Evolutionary conservation across 1,140 invertebrate genomes (phyloP), one percentile per base, ranked within the genome.

Genomic region (Aphelinus certus): DNA sequence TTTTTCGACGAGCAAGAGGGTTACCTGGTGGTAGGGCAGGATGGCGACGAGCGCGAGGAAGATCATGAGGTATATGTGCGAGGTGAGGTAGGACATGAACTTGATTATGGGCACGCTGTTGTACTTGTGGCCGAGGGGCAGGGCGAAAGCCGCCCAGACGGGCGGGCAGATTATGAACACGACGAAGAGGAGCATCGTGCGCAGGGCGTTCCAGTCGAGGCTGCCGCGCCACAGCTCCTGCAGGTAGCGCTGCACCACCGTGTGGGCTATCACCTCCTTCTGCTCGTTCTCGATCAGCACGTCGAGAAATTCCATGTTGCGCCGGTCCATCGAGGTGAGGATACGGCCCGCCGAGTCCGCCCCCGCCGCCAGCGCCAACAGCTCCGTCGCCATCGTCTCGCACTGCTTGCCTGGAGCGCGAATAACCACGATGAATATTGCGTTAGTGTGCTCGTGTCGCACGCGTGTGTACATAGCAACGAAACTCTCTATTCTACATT

Each of bases 41-140:
- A 98, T 97, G 48, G 94, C 95, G n/a, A 96, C 95, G 70, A 98
- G 89, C 67, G 94, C 91, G 77, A 99, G 92, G 77, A 99, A 92
- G 63, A 97, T 88, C 93, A 99, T 98, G 68, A 99, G 92, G 87
- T 98, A 98, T 78, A 99, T 93, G 88, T 99, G 98, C 1, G 98
- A 99, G 1, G 98, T 98, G 66, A 99, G 91, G 88, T 99, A 98
- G 9, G 97, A 98, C 95, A 99, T 98, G 86, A 99, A 99, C 88
- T 99, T 99, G 82, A 99, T 98, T 79, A 99, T 98, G 42, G 98
- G 98, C 80, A 95, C 93, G 89, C 95, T 97, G 90, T 97, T 95
- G 87, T 97, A 98, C 85, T 95, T 95, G 88, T 98, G 96, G 43
- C 96, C 96, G 78, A 99, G 88, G 7, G 98, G 98, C 79, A 99